Conservation (phyloP, 2,797 vertebrate genomes). For the Threskiornis aethiopicus region DNA sequence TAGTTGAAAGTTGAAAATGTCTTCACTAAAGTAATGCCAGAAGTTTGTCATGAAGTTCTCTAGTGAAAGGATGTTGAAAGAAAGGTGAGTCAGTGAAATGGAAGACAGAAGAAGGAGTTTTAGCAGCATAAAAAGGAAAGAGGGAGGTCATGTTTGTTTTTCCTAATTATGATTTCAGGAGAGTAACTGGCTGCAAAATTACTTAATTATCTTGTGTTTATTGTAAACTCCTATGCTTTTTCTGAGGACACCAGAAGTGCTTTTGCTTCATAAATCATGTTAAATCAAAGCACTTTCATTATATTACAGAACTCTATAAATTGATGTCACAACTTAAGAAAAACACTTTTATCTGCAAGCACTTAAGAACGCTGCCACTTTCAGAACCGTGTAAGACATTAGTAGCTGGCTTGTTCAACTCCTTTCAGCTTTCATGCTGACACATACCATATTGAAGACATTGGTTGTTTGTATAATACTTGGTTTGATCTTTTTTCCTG, state of each 20-base stretch:
- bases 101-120: constrained; percentile 1
- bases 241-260: constrained; percentile 39
- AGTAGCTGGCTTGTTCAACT: constrained; percentile 59
- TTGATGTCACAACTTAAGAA: constrained; percentile 54
- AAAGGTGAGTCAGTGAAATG: constrained; percentile 26
- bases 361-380: constrained; percentile 35
- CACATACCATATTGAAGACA: constrained; percentile 14
- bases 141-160: constrained; percentile 34
- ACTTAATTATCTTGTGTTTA: constrained; percentile 60
- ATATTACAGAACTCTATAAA: constrained; percentile 38
- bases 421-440: constrained; percentile 58
- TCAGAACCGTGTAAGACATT: constrained; percentile 47
- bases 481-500: constrained; percentile 64
- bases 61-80: background rate
- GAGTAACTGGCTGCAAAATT: constrained; percentile 52
- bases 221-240: constrained; percentile 33
- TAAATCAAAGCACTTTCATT: constrained; percentile 54
- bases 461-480: constrained; percentile 54
- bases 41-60: background rate
- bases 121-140: background rate
- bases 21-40: background rate
- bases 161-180: constrained; percentile 41
- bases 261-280: constrained; percentile 54
- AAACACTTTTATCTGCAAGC: constrained; percentile 62
- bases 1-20: background rate